Evolutionary conservation across 2,113 vertebrate species (phyloP).

Genomic region (human): DNA sequence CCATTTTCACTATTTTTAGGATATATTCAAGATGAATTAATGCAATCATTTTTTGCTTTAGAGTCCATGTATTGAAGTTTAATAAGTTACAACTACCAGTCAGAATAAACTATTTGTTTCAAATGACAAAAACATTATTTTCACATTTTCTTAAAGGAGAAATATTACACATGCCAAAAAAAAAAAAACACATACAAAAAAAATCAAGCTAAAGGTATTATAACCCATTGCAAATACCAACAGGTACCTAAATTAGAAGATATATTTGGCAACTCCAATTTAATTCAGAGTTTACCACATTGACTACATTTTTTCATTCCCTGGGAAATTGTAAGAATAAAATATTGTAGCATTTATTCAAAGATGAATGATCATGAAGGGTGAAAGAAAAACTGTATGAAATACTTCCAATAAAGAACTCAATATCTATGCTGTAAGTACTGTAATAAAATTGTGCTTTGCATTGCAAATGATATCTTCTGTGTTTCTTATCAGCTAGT

Average conservation of each 20-base stretch:
- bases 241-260: conserved; percentile 51
- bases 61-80: conserved; percentile 41
- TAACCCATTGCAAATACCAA: background rate
- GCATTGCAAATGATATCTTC: background rate
- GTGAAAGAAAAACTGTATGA: conserved; percentile 13
- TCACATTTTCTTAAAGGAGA: conserved; percentile 44
- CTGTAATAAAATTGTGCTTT: conserved; percentile 24
- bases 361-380: conserved; percentile 44
- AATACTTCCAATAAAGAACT: conserved; percentile 61
- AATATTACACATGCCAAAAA: background rate
- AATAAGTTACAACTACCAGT: conserved; percentile 17
- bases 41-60: conserved; percentile 45
- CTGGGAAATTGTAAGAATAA: conserved; percentile 47
- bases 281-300: conserved; percentile 60
- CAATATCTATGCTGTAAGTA: background rate
- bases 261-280: conserved; percentile 37
- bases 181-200: background rate
- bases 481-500: background rate
- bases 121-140: conserved; percentile 37
- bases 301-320: conserved; percentile 39
- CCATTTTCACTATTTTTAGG: conserved; percentile 54
- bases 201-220: background rate
- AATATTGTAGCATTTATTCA: conserved; percentile 64
- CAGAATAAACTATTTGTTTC: conserved; percentile 48
- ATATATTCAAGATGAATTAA: conserved; percentile 66